A percentile compares a stretch with the other conserved stretches of the same genome.
Evolutionary conservation across 2,113 vertebrate species (phyloP).

Genomic region (Illadopsis cleaveri): DNA sequence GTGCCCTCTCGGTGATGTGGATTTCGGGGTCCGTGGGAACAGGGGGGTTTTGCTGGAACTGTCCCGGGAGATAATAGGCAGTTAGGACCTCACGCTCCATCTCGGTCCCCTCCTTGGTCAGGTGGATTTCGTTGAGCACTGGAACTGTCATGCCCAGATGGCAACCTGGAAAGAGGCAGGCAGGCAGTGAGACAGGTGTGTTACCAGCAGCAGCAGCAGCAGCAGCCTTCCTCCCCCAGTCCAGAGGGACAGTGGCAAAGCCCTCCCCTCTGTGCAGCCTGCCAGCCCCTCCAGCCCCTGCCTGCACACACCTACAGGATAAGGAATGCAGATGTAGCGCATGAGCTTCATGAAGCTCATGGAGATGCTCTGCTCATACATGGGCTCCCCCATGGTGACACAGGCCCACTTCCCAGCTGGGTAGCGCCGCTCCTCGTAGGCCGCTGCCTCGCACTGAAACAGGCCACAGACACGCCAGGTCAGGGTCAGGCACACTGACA

Average conservation of each 20-base stretch:
- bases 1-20: constrained; percentile 70
- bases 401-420: constrained; percentile 84
- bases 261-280: neutral
- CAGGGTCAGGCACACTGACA: neutral
- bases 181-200: neutral
- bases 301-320: constrained; percentile 76
- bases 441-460: constrained; percentile 75
- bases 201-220: neutral
- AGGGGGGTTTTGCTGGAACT: constrained; percentile 76
- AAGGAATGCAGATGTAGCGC: constrained; percentile 90
- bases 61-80: constrained; percentile 76
- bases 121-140: constrained; percentile 76
- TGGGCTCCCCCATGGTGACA: constrained; percentile 71
- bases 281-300: neutral
- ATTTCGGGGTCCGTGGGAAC: constrained; percentile 76
- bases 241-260: neutral
- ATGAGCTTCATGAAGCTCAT: constrained; percentile 89
- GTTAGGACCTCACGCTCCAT: constrained; percentile 79
- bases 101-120: constrained; percentile 67
- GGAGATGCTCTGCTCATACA: constrained; percentile 90
- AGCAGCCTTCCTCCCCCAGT: neutral
- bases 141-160: constrained; percentile 86
- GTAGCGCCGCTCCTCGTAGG: constrained; percentile 81
- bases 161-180: constrained; percentile 58
- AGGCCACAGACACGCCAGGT: constrained; percentile 46